Conservation (phyloP, 2,113 vertebrate genomes). For the Plecturocebus donacophilus region DNA sequence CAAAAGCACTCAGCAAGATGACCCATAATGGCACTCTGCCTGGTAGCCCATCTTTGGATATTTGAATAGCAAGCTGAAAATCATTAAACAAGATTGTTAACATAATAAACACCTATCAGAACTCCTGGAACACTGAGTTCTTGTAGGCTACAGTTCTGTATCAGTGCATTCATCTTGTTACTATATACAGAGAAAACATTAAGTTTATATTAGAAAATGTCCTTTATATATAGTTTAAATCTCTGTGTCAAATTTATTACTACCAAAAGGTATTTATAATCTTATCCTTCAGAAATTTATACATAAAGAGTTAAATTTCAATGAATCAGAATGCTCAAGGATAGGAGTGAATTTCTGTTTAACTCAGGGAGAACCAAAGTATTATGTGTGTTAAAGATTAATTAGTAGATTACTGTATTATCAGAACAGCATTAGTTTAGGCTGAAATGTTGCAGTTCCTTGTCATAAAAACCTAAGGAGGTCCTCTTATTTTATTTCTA, state of each 20-base stretch:
- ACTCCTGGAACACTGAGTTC: neutral
- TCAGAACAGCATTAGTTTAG: neutral
- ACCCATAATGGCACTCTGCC: conserved; percentile 95
- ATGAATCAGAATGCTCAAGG: neutral
- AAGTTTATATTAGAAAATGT: neutral
- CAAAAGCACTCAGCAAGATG: conserved; percentile 94
- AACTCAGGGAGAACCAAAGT: neutral
- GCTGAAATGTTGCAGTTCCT: neutral
- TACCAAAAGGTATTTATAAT: neutral
- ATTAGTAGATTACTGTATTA: neutral
- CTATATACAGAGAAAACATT: neutral
- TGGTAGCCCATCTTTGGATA: conserved; percentile 90
- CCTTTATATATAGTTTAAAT: neutral
- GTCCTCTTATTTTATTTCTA: neutral
- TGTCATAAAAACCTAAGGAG: neutral
- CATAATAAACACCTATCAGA: neutral
- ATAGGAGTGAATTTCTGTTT: neutral
- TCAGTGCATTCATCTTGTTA: neutral
- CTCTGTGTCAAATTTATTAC: neutral
- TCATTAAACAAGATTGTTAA: conserved; percentile 34
- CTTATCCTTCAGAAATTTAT: neutral
- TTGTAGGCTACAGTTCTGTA: neutral
- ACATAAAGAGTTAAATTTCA: neutral
- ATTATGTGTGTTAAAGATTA: neutral
- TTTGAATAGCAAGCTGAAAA: conserved; percentile 91